Percentiles rank a stretch among this genome's conserved stretches.
Evolutionary conservation across 1,140 invertebrate genomes (phyloP).

Genomic region (Physella acuta): DNA sequence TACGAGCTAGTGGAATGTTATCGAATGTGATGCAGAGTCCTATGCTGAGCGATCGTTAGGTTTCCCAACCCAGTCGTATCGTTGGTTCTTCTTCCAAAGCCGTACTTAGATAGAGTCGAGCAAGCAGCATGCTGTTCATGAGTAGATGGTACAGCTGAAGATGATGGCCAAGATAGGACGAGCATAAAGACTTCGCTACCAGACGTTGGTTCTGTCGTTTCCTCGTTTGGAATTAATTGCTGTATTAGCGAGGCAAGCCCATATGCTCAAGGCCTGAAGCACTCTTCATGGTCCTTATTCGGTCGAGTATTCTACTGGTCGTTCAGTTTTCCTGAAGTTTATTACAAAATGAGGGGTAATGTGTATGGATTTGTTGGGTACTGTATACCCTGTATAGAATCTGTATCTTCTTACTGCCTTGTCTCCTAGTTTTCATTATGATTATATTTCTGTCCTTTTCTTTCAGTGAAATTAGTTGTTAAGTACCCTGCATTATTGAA

Average conservation of each 20-base stretch:
- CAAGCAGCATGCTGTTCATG: neutral
- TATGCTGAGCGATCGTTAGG: slow-evolving; percentile 1
- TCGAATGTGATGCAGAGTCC: neutral
- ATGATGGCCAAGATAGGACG: neutral
- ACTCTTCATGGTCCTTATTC: neutral
- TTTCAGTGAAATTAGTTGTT: neutral
- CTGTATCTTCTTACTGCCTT: neutral
- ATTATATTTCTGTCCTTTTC: neutral
- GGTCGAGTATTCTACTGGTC: neutral
- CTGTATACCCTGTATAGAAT: neutral
- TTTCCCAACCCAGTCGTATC: slow-evolving; percentile 7
- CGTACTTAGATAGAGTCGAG: neutral
- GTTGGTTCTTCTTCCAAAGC: slow-evolving; percentile 6
- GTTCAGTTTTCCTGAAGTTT: neutral
- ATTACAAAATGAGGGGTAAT: neutral
- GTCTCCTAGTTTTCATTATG: neutral
- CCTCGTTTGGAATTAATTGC: too few species aligned
- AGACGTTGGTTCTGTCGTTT: too few species aligned
- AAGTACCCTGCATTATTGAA: too few species aligned
- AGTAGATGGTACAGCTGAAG: too few species aligned
- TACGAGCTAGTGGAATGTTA: slow-evolving; percentile 15
- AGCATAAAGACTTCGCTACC: too few species aligned
- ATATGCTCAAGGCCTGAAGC: too few species aligned
- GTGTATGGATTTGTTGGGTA: slow-evolving; percentile 16
- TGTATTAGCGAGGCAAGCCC: too few species aligned